Evolutionary conservation across 2,888 invertebrate species (phyloP), one percentile per base, ranked within the genome.

Genomic region (Rugalucina vietnamica): DNA sequence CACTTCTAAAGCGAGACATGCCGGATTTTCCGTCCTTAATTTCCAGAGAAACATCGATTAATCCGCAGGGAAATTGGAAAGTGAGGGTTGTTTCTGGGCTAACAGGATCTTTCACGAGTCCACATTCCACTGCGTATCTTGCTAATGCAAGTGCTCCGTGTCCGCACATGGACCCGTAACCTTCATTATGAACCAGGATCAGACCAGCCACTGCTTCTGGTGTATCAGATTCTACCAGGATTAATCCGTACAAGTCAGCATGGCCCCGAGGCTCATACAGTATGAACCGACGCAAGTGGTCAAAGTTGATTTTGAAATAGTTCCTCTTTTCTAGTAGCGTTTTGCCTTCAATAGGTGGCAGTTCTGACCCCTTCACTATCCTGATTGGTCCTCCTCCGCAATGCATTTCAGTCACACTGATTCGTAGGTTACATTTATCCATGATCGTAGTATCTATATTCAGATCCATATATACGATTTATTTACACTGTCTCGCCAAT

Each of bases 181-280:
- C 75, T 32, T 50, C 75, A 75, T 75, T 54, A 37, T 75, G 75
- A 4, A 75, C 24, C 18, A 75, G 54, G 34, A 54, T 54, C 57
- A 54, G 34, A 0, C 87, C 94, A n/a, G 94, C 60, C 79, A 94
- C 92, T 4, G 94, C 93, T n/a, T 86, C 89, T 1, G 90, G 89
- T 1, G 76, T 76, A 69, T 93, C 92, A 1, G 94, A 91, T 24
- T 39, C 93, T 91, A 93, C 91, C 36, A 95, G 75, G 39, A 94
- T 73, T 0, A 91, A 94, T 5, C 94, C 95, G 85, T 94, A 95
- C 95, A 95, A 95, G 84, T 95, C 95, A 50, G 82, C 88, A 77
- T 95, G 95, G 12, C 95, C 95, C 5, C 95, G 91, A 0, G 95
- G 95, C 82, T 95, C 95, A 60, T 87, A 88, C 89, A 95, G 94